Percentiles rank a stretch among this genome's conserved stretches.
Conservation (phyloP, 2,113 vertebrate genomes). For the Donacobius atricapilla region DNA sequence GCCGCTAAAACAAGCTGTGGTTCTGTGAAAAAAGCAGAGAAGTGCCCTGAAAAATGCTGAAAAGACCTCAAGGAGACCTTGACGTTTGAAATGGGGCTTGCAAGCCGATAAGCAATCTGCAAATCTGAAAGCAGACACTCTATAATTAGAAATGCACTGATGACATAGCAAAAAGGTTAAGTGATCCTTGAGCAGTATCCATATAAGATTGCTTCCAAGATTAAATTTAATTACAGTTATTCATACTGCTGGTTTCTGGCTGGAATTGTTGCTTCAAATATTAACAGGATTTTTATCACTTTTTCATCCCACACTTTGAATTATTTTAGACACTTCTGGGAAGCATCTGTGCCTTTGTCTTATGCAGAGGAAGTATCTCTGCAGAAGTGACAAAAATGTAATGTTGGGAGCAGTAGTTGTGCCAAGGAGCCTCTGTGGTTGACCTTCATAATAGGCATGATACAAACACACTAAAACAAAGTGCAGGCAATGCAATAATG, state of each 20-base stretch:
- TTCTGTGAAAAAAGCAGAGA: not conserved
- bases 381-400: not conserved
- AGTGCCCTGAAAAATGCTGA: not conserved
- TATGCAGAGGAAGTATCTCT: not conserved
- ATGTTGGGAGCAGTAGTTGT: not conserved
- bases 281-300: slow-evolving; percentile 37
- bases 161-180: slow-evolving; percentile 68
- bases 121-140: slow-evolving; percentile 30
- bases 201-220: slow-evolving; percentile 56
- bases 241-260: slow-evolving; percentile 38
- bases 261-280: slow-evolving; percentile 48
- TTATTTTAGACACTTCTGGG: slow-evolving; percentile 25
- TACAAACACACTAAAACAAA: not conserved
- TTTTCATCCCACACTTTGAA: not conserved
- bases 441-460: not conserved
- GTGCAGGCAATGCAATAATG: not conserved
- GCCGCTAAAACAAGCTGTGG: not conserved
- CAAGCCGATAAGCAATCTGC: slow-evolving; percentile 54
- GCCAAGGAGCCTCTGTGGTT: not conserved
- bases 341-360: slow-evolving; percentile 10
- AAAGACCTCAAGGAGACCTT: slow-evolving; percentile 56
- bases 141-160: slow-evolving; percentile 62
- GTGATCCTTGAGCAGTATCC: slow-evolving; percentile 62
- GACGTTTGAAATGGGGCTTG: slow-evolving; percentile 15
- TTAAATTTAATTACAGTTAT: slow-evolving; percentile 59